phyloP scores from a whole-genome alignment of 2,113 vertebrate genomes.

The Cyprichromis sp. region DNA sequence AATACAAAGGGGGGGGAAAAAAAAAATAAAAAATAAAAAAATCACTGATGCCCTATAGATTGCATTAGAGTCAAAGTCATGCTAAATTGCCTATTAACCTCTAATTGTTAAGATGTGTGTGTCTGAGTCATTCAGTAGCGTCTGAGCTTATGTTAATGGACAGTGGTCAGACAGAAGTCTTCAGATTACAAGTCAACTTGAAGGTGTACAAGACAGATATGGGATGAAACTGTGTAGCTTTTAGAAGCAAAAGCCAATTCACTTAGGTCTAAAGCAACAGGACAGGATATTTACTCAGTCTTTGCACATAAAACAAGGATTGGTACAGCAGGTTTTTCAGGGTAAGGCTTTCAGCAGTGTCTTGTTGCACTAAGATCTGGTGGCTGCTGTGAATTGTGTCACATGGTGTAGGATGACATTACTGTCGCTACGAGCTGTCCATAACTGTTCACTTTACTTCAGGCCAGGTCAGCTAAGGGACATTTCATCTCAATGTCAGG shows the following conservation, averaged over 20 bases:
- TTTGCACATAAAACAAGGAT: not conserved
- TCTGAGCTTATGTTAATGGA: not conserved
- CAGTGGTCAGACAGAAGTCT: not conserved
- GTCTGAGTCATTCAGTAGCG: not conserved
- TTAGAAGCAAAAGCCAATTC: not conserved
- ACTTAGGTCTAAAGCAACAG: not conserved
- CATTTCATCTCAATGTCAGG: slow-evolving; percentile 8
- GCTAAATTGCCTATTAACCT: not conserved
- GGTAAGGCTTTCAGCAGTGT: not conserved
- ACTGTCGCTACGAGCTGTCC: not conserved
- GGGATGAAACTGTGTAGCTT: not conserved
- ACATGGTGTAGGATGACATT: slow-evolving; percentile 38
- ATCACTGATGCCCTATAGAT: not conserved
- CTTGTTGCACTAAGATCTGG: slow-evolving; percentile 23
- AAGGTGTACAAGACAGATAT: not conserved
- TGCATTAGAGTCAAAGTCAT: not conserved
- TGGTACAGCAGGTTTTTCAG: not conserved
- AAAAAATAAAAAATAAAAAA: too few relatives aligned
- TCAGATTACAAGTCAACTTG: not conserved
- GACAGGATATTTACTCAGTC: not conserved
- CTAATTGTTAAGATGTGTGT: not conserved
- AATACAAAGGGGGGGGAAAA: not conserved
- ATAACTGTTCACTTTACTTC: not conserved
- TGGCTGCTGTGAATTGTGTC: slow-evolving; percentile 5
- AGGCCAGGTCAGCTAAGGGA: slow-evolving; percentile 12